Evolutionary conservation across 2,113 vertebrate genomes (phyloP), one percentile per base, ranked within the genome.

Genomic region (Oncorhynchus masou): DNA sequence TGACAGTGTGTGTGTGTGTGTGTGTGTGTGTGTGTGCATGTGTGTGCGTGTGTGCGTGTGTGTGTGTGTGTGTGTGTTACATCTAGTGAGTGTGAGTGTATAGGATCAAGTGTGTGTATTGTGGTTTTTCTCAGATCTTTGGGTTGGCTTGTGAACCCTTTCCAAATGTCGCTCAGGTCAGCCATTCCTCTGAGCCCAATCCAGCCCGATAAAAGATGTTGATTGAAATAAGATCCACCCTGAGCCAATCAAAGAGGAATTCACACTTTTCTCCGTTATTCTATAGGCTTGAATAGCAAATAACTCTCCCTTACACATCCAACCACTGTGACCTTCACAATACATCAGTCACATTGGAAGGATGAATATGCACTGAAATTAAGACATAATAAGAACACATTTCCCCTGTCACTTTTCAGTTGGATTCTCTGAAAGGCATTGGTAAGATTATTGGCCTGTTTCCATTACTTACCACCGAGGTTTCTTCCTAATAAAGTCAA

Each of bases 111-210:
- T 68, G 51, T 66, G 59, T 62, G 75, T 79, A 82, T 88, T 85
- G 79, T 88, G 75, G 79, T 80, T 74, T 84, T 87, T 78, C 84
- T 91, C 84, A 89, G 91, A 92, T 91, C 90, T 92, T 88, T 87
- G 71, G 77, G 75, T 76, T 59, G 27, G 79, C 91, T 91, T 92
- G 88, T 92, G 92, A 93, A 93, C 86, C 81, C 62, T 4, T 90
- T 92, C 93, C 93, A 94, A 87, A 87, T 87, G 82, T 90, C 91
- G 78, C 81, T 92, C 92, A 90, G 79, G 86, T 79, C 74, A 11
- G 83, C 62, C 71, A 81, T 91, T 86, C 34, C 72, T 91, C 85
- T 84, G 88, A 90, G 87, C 85, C 86, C 87, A 88, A 86, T 92
- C 90, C 89, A 91, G 77, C 71, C 74, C 74, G 90, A 81, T 92